Evolutionary conservation across 2,797 vertebrate genomes (phyloP).

Genomic region (Scarus forsteni): DNA sequence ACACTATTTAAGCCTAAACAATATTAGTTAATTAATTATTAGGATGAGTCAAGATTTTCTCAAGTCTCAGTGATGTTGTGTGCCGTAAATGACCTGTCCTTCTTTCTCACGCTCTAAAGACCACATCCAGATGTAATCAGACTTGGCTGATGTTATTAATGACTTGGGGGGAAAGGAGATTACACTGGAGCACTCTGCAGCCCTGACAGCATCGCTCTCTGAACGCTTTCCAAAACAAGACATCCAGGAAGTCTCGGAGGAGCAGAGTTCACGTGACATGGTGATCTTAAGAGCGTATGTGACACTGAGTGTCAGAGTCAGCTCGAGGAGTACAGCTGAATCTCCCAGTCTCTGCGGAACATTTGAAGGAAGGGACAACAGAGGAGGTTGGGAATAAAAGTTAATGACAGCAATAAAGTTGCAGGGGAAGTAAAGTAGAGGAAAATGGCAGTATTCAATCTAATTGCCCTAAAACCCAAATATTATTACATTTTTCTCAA

Average conservation of each 20-base stretch:
- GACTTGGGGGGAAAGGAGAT: constrained; percentile 66
- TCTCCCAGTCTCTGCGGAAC: constrained; percentile 19
- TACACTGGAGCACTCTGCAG: constrained; percentile 53
- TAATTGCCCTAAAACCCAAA: constrained; percentile 31
- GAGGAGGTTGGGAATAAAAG: neutral
- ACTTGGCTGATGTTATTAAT: constrained; percentile 77
- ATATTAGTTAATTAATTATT: constrained; percentile 22
- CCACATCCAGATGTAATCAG: constrained; percentile 72
- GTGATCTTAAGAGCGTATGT: constrained; percentile 19
- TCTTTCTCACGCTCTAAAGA: constrained; percentile 74
- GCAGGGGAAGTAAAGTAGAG: neutral
- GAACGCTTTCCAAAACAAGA: constrained; percentile 51
- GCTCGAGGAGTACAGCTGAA: constrained; percentile 5
- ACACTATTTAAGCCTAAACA: neutral
- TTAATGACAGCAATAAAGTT: constrained; percentile 19
- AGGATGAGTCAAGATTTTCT: constrained; percentile 19
- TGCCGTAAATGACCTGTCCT: constrained; percentile 66
- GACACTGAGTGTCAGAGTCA: constrained; percentile 17
- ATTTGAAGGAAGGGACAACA: neutral
- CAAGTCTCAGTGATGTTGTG: constrained; percentile 30
- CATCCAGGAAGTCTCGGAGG: constrained; percentile 34
- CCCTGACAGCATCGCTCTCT: constrained; percentile 40
- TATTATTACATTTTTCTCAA: constrained; percentile 22
- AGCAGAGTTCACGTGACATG: constrained; percentile 26
- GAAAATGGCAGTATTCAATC: constrained; percentile 1